phyloP scores from a whole-genome alignment of 2,113 vertebrate genomes.

The Coptodon rendalli region DNA sequence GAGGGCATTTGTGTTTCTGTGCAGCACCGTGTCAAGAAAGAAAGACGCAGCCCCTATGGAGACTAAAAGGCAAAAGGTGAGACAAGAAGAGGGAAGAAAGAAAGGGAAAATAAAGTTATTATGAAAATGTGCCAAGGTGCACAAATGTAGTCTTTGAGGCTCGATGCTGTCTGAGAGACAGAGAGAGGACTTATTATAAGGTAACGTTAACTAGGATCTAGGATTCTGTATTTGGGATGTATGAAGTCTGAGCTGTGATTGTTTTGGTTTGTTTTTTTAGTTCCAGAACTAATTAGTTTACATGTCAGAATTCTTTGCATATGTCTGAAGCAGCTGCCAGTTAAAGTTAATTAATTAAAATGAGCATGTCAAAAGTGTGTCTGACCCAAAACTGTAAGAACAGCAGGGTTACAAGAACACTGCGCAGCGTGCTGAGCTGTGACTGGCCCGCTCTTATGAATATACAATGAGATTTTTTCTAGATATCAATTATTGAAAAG shows the following conservation, averaged over 20 bases:
- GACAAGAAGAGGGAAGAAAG: not conserved
- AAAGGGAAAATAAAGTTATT: not conserved
- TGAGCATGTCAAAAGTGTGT: not conserved
- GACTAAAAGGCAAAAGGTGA: not conserved
- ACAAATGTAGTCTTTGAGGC: not conserved
- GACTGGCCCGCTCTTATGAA: conserved; percentile 25
- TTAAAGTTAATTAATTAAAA: not conserved
- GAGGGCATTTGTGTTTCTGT: not conserved
- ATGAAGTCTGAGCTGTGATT: not conserved
- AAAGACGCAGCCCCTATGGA: not conserved
- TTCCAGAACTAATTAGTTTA: not conserved
- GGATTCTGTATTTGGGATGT: not conserved
- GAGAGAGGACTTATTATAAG: not conserved
- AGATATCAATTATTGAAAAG: conserved; percentile 48
- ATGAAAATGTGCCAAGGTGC: not conserved
- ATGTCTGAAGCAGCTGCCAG: not conserved
- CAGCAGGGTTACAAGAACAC: not conserved
- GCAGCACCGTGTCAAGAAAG: not conserved
- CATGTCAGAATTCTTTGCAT: not conserved
- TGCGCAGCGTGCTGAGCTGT: not conserved
- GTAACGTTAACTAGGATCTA: not conserved
- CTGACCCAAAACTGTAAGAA: not conserved
- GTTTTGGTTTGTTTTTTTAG: not conserved
- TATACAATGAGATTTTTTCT: conserved; percentile 31
- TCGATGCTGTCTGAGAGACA: not conserved